Base-by-base conservation (phyloP, 2,888 invertebrate genomes). In the Stenodera caucasica region DNA sequence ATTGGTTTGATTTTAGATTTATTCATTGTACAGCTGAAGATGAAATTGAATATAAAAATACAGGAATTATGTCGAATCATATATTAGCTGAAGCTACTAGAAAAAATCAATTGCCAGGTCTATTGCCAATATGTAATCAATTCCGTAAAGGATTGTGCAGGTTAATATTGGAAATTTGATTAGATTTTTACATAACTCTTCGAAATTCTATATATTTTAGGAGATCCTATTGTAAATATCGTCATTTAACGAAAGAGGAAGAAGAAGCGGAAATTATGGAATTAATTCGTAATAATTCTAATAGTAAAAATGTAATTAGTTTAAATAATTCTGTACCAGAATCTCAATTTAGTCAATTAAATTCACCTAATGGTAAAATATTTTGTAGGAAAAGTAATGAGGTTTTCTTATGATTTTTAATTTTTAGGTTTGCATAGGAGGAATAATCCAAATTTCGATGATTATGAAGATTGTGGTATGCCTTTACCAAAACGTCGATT, bases 11-110 rank as follows among this genome's bases (percentile, higher is more conserved):
- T 15, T 71, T 72, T 73, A 88, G 88, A 72, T 92, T 91, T 76
- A 83, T 91, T 49, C 92, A 93, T 78, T 91, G 91, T 72, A 84
- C 88, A 0, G 83, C 89, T 15, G 90, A 90, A 70, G 91, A 92
- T 75, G 91, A 91, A 70, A 87, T 88, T 62, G 89, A 88, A 70
- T 92, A 89, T 71, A 85, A 88, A 68, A 83, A 84, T 53, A 89
- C 88, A 11, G 91, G 91, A 0, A 87, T 89, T 74, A 82, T 93
- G 73, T 90, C 91, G 1, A 80, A 81, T 30, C 84, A 85, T 71
- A 83, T 81, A 53, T 65, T 81, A 50, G 78, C 78, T 0, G 81
- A 81, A 64, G 81, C 81, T 4, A 77, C 75, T 67, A 78, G 73
- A 75, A 83, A 76, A 65, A 78, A 78, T 67, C 81, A 81, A 58